Conservation (phyloP, 2,797 vertebrate species). For the Prunella strophiata region DNA sequence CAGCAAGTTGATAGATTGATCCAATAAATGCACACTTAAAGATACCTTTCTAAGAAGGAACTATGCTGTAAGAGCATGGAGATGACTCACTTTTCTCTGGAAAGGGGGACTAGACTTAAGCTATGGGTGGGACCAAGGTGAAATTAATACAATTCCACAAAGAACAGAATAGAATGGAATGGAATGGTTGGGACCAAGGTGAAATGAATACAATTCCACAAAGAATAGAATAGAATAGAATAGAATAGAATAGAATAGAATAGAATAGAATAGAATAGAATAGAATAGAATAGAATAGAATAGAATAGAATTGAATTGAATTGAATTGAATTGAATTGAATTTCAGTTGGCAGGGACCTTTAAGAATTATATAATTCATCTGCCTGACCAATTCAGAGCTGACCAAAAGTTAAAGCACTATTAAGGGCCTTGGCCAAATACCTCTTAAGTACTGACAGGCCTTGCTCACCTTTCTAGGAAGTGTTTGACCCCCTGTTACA, state of each 20-base stretch:
- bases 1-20: not conserved
- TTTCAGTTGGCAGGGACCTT: not conserved
- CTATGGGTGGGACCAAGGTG: not conserved
- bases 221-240: no score
- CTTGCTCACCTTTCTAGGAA: not conserved
- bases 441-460: not conserved
- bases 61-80: not conserved
- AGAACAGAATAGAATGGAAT: not conserved
- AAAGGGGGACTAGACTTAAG: not conserved
- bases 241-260: not conserved
- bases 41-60: not conserved
- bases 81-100: not conserved
- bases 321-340: not conserved
- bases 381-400: not conserved
- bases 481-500: not conserved
- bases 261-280: not conserved
- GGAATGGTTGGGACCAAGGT: no score
- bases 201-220: no score
- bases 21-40: not conserved
- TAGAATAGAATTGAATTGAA: no score
- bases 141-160: not conserved
- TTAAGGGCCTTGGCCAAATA: not conserved
- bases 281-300: not conserved
- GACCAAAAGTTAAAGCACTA: not conserved
- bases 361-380: not conserved